Evolutionary conservation across 92 coral and sea anemone genomes (phyloP).

Genomic region (Zoanthus sociatus): DNA sequence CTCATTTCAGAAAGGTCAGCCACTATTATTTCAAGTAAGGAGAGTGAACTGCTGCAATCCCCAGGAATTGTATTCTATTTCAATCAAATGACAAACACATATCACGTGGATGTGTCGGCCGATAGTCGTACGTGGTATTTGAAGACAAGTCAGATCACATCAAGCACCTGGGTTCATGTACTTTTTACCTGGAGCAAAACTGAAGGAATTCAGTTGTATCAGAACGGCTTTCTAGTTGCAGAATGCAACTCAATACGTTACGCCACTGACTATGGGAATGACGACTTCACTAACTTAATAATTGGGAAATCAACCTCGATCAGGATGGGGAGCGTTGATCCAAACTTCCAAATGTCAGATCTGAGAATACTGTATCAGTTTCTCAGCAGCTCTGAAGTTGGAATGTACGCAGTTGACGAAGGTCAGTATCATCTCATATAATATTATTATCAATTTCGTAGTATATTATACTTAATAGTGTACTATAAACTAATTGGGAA

Average conservation of each 20-base stretch:
- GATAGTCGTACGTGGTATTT: constrained; percentile 8
- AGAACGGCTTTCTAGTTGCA: constrained; percentile 20
- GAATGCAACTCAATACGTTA: not conserved
- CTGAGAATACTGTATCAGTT: constrained; percentile 15
- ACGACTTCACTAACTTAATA: constrained; percentile 27
- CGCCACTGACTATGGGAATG: not conserved
- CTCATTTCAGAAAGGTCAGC: constrained; percentile 7
- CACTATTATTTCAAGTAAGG: constrained; percentile 34
- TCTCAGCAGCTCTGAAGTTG: not conserved
- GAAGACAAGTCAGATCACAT: constrained; percentile 2
- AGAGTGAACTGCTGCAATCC: constrained; percentile 7
- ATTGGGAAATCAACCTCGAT: not conserved
- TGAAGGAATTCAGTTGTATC: constrained; percentile 28
- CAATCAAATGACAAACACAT: constrained; percentile 3
- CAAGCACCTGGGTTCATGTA: constrained; percentile 14
- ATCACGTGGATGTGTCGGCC: constrained; percentile 20
- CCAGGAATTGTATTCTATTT: constrained; percentile 29
- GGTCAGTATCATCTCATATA: constrained; percentile 7
- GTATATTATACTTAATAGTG: too few relatives aligned
- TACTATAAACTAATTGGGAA: too few relatives aligned
- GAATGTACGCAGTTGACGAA: not conserved
- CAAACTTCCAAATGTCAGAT: constrained; percentile 32
- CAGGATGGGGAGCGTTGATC: not conserved
- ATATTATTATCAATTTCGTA: too few relatives aligned
- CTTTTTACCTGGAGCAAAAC: constrained; percentile 41